Percentiles rank a stretch among this genome's conserved stretches.
phyloP scores from a whole-genome alignment of 2,797 vertebrate species.

The Tinamus major region DNA sequence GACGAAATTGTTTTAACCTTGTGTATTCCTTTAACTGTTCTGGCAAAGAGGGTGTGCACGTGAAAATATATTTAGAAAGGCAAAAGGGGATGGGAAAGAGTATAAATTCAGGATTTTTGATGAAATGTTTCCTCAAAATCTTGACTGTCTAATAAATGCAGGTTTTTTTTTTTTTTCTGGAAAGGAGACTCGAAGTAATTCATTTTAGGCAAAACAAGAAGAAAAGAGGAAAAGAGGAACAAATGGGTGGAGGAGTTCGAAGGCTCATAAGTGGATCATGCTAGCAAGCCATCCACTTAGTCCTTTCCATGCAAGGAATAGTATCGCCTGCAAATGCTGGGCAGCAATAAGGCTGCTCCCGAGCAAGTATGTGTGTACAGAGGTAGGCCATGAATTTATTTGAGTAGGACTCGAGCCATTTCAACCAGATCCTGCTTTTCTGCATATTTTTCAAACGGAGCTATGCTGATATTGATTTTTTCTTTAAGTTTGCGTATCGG shows the following conservation, averaged over 20 bases:
- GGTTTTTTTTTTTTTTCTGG: background rate
- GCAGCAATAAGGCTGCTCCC: background rate
- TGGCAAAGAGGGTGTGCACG: background rate
- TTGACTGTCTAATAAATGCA: background rate
- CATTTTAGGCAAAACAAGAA: background rate
- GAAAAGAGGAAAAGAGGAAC: background rate
- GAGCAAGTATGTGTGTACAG: background rate
- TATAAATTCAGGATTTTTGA: background rate
- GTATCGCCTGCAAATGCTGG: background rate
- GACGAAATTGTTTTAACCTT: conserved; percentile 45
- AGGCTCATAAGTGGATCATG: background rate
- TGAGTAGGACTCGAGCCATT: background rate
- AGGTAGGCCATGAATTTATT: background rate
- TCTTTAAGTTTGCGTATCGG: background rate
- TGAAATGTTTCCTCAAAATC: background rate
- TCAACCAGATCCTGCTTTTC: background rate
- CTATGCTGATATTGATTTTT: background rate
- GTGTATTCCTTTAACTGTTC: conserved; percentile 17
- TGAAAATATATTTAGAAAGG: background rate
- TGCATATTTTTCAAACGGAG: background rate
- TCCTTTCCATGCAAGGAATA: conserved; percentile 47
- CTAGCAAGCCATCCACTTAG: background rate
- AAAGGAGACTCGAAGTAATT: background rate
- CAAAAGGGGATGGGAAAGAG: background rate
- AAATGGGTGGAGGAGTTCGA: background rate